Evolutionary conservation across 2,113 vertebrate species (phyloP), one percentile per base, ranked within the genome.

Genomic region (Synodontis membranacea): DNA sequence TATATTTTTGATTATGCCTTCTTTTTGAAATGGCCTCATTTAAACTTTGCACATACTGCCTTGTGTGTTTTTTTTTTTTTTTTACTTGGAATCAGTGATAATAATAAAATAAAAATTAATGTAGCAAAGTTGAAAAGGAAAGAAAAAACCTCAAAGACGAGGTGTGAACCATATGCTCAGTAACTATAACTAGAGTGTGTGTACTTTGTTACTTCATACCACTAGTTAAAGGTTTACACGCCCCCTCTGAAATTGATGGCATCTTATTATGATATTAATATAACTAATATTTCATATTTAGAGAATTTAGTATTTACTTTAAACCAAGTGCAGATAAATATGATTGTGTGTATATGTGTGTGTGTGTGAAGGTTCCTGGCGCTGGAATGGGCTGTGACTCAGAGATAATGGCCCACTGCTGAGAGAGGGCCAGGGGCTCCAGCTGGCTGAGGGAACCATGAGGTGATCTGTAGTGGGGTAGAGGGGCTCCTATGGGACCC

Each of bases 341-440:
- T 74, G 66, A n/a, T n/a, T 58, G 21, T 85, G 44, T 88, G 84
- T 86, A 74, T 84, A 1, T 89, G 83, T 80, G 78, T 34, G 28
- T 84, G 60, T 76, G 64, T 58, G 89, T 87, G 88, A 87, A 88
- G 87, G 91, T 90, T 93, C 88, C 89, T 93, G 92, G 93, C 88
- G 46, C 88, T 86, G 91, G 88, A 88, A 94, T 91, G 90, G 91
- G 90, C 94, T 94, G 94, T 94, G 92, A 94, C 92, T 94, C 93
- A 90, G 90, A 94, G 93, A 94, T 94, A 94, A 94, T 93, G 91
- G 91, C 91, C 88, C 92, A 94, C 91, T 89, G 91, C 88, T 92
- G 93, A 93, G 76, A 90, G 17, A 87, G 75, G 86, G 90, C 80
- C 89, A 88, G 75, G 84, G 89, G 88, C 91, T 92, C 89, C 87